Evolutionary conservation across 2,797 vertebrate species (phyloP).

Genomic region (Cyclopterus lumpus): DNA sequence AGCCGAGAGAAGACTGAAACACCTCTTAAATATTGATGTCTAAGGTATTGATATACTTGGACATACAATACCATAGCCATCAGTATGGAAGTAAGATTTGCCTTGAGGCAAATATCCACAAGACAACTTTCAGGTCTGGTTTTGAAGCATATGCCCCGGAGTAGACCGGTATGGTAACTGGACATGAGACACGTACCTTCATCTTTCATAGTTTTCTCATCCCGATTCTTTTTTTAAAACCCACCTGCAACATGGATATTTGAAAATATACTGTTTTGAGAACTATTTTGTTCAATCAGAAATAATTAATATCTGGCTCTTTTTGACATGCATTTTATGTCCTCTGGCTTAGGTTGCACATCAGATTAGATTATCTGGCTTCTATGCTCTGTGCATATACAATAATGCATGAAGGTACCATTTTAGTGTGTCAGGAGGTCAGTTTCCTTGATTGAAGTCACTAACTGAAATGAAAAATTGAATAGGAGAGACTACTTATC

Average conservation of each 20-base stretch:
- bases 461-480: constrained; percentile 11
- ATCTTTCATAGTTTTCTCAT: background rate
- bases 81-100: background rate
- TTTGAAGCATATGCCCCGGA: background rate
- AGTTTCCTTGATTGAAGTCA: constrained; percentile 13
- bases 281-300: background rate
- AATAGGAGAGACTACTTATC: background rate
- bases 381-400: background rate
- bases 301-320: constrained; percentile 6
- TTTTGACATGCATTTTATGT: background rate
- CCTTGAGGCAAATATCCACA: constrained; percentile 10
- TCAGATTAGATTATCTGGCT: constrained; percentile 5
- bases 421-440: constrained; percentile 27
- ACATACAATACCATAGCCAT: background rate
- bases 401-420: constrained; percentile 18
- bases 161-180: background rate
- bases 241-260: background rate
- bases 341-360: background rate
- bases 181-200: background rate
- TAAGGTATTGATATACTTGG: background rate
- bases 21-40: constrained; percentile 18
- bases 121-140: background rate
- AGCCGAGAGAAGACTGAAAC: background rate
- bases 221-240: background rate
- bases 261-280: constrained; percentile 2